Evolutionary conservation across 2,113 vertebrate genomes (phyloP).

Genomic region (Chaenogobius annularis): DNA sequence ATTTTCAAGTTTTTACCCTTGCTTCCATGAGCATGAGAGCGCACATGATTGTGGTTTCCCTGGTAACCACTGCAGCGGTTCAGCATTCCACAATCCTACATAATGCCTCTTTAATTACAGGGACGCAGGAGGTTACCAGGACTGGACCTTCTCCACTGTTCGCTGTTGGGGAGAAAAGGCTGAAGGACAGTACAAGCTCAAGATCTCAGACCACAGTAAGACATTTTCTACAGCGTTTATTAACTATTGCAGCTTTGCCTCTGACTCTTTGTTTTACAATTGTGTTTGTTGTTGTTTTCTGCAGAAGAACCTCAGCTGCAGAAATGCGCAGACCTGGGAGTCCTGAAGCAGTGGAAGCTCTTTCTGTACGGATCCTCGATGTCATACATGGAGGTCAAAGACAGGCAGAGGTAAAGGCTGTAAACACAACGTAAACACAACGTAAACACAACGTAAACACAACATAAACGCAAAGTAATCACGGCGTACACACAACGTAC

Average conservation of each 20-base stretch:
- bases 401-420: constrained; percentile 83
- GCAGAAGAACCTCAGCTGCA: constrained; percentile 29
- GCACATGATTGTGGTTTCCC: neutral
- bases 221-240: neutral
- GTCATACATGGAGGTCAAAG: constrained; percentile 80
- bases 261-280: neutral
- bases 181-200: constrained; percentile 82
- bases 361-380: constrained; percentile 92
- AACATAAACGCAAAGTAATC: too few species aligned
- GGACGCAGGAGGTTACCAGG: constrained; percentile 84
- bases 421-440: too few species aligned
- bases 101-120: constrained; percentile 53
- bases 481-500: too few species aligned
- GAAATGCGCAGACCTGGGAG: constrained; percentile 61
- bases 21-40: neutral
- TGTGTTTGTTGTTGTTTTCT: constrained; percentile 8
- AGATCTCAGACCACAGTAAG: constrained; percentile 85
- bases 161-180: constrained; percentile 95
- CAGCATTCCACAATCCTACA: neutral
- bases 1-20: neutral
- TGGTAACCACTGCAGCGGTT: neutral
- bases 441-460: too few species aligned
- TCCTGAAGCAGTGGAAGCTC: constrained; percentile 84
- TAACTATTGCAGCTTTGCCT: neutral
- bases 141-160: constrained; percentile 97